Percentiles rank a stretch among this genome's conserved stretches.
Evolutionary conservation across 2,113 vertebrate species (phyloP).

Genomic region (Sapajus apella): DNA sequence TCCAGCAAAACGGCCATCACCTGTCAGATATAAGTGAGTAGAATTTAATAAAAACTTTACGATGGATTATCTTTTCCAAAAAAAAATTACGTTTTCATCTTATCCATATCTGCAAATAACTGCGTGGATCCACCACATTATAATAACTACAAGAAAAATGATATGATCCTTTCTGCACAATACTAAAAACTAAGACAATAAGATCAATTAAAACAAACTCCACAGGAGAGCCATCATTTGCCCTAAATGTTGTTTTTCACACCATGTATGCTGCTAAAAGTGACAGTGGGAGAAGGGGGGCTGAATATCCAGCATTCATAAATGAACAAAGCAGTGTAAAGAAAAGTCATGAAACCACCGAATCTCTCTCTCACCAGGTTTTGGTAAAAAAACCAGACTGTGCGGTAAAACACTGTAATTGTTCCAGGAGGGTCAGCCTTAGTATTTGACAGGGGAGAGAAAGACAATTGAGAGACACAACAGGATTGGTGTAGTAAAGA

Average conservation of each 20-base stretch:
- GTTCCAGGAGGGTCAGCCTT: not conserved
- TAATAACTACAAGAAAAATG: not conserved
- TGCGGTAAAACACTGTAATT: not conserved
- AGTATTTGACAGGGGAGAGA: fast-evolving
- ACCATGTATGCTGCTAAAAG: not conserved
- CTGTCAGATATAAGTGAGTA: constrained; percentile 82
- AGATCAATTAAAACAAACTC: not conserved
- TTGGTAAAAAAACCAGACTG: fast-evolving
- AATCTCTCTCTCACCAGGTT: not conserved
- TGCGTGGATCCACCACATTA: not conserved
- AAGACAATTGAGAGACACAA: fast-evolving
- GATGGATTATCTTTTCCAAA: not conserved
- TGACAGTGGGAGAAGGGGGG: not conserved
- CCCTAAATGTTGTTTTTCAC: not conserved
- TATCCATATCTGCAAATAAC: not conserved
- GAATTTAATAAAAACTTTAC: constrained; percentile 49
- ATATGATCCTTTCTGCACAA: not conserved
- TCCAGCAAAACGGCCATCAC: constrained; percentile 94
- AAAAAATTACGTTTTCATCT: not conserved
- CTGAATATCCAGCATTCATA: not conserved
- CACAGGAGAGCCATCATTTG: not conserved
- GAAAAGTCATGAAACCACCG: fast-evolving
- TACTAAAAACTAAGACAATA: not conserved
- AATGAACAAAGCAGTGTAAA: not conserved
- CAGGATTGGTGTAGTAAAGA: not conserved